Base-by-base conservation (phyloP, 1,140 invertebrate genomes). In the Branchinecta lindahli region DNA sequence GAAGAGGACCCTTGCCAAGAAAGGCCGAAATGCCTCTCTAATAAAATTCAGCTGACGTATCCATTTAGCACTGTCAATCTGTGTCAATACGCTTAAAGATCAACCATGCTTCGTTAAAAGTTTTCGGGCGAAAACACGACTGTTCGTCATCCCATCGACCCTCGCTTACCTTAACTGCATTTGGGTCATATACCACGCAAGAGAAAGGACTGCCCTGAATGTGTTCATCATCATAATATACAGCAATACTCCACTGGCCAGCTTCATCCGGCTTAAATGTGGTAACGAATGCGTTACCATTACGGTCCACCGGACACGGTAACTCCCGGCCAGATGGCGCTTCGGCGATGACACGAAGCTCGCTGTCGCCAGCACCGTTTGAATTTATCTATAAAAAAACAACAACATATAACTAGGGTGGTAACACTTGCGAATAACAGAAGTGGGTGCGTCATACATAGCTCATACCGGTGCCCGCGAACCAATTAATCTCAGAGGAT, bases 221-320 rank as follows among this genome's bases (percentile, higher is more conserved):
- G 77, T 97, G 92, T 76, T 93, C 88, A 47, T 91, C 92, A 75
- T 96, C 92, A 78, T 97, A 97, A 21, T 90, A 88, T 71, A 98
- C 95, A 72, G 90, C 89, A 68, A 98, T 94, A 73, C 91, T 88
- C 94, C 95, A 98, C 75, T 94, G 90, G 76, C 94, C 96, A 67
- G 92, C 88, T 83, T 98, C 94, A 74, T 96, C 91, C 7, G 96
- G 95, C 77, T 94, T 90, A 79, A 99, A 98, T 72, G 91, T 95
- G 68, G 94, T 92, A 72, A 89, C 90, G 77, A 92, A 92, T 18
- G 89, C 86, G 71, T 90, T 91, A 67, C 79, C 77, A 70, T 87
- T 85, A 69, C 84, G 82, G 72, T 87, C 86, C 9, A 95, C 84
- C 0, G 87, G 86, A 77, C 92, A 91, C 46, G 85, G 82, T 52